Base-by-base conservation (phyloP, 1,140 invertebrate species). In the Drosophila miranda region DNA sequence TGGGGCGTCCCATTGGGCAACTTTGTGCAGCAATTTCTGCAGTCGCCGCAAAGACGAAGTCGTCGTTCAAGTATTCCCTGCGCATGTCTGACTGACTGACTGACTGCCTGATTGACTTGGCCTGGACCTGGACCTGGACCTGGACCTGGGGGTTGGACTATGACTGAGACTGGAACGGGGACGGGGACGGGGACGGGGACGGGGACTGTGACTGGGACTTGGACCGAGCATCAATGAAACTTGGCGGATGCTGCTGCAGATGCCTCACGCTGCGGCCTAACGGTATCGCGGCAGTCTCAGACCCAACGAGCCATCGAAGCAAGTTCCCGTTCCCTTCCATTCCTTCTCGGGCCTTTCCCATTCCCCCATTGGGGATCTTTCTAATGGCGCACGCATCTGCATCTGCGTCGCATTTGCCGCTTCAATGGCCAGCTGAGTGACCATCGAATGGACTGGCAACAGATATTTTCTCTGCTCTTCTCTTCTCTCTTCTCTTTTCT, bases 81-180 rank as follows among this genome's bases (percentile, higher is more conserved):
- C 79, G 79, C 79, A 78, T 83, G 79, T 79, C 79, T 67, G 73
- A 34, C 59, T 46, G 79, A 19, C 71, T 76, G 61, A 67, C 70
- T 82, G 75, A 60, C 81, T 84, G 81, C 58, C 81, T 86, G 81
- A 86, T 86, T 86, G 81, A 86, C 82, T 78, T 81, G 81, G 82
- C 81, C 77, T 67, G 68, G 53, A 21, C 48, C 43, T 45, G 62
- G 16, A 74, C 28, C 13, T 9, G 49, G 26, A 42, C 28, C 42
- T 21, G 30, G n/a, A 19, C 19, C 19, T 19, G 19, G 52, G 38
- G 38, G 43, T 45, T 46, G 38, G 49, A 38, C 16, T 63, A 28
- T 34, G 38, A 52, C 44, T 41, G 34, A 52, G 53, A 68, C 58
- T 34, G 30, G 8, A 3, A 34, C 9, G 8, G 30, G 56, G 49